Evolutionary conservation across 1,140 invertebrate species (phyloP).

Genomic region (Drosophila trapezifrons): DNA sequence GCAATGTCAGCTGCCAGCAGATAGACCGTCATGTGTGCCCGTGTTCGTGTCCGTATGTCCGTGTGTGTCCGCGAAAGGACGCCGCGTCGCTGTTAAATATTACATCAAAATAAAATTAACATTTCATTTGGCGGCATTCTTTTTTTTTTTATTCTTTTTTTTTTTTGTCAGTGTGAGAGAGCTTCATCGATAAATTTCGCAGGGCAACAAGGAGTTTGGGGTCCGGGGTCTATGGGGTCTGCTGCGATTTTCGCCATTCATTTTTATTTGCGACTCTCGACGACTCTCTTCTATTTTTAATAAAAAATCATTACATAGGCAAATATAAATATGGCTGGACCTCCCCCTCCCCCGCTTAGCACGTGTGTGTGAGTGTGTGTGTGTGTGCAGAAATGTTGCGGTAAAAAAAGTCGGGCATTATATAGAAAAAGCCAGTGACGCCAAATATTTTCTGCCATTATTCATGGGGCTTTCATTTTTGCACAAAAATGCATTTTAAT

Average conservation of each 20-base stretch:
- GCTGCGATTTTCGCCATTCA: slow-evolving; percentile 35
- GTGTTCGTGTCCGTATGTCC: not conserved
- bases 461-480: slow-evolving; percentile 74
- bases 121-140: slow-evolving; percentile 74
- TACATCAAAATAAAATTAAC: slow-evolving; percentile 76
- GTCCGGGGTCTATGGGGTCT: not conserved
- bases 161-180: slow-evolving; percentile 15
- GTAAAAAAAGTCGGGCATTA: slow-evolving; percentile 74
- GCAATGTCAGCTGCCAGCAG: slow-evolving; percentile 73
- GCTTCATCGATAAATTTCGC: slow-evolving; percentile 77
- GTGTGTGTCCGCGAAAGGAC: slow-evolving; percentile 5
- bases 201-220: not conserved
- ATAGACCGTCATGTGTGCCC: slow-evolving; percentile 40
- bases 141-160: slow-evolving; percentile 58
- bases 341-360: not conserved
- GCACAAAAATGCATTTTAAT: slow-evolving; percentile 65
- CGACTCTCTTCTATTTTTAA: slow-evolving; percentile 55
- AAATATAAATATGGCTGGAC: slow-evolving; percentile 66
- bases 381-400: slow-evolving; percentile 60
- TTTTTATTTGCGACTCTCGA: slow-evolving; percentile 28
- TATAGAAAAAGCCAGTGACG: slow-evolving; percentile 73
- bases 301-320: slow-evolving; percentile 80
- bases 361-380: slow-evolving; percentile 19
- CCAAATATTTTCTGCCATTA: slow-evolving; percentile 78
- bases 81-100: slow-evolving; percentile 63